Percentiles rank a stretch among this genome's conserved stretches.
phyloP scores from a whole-genome alignment of 2,113 vertebrate genomes.

The Lontra canadensis region DNA sequence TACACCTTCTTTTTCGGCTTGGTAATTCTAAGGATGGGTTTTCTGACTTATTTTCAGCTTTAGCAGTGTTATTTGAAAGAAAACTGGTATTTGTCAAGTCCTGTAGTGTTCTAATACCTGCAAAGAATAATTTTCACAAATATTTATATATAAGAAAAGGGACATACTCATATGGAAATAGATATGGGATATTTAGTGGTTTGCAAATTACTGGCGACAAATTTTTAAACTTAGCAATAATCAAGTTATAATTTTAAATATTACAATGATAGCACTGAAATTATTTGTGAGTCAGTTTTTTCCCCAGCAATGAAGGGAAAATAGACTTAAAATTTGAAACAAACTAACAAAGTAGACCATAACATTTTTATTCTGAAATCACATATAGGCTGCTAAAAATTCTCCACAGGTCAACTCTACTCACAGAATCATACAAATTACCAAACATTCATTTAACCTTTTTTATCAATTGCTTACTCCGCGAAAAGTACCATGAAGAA shows the following conservation, averaged over 20 bases:
- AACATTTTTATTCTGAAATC: slow-evolving; percentile 35
- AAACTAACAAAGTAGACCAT: background rate
- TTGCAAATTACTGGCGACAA: background rate
- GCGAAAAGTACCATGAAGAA: background rate
- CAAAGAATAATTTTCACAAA: slow-evolving; percentile 64
- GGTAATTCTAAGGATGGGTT: slow-evolving; percentile 27
- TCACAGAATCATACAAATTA: background rate
- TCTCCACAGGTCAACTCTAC: background rate
- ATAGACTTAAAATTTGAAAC: slow-evolving; percentile 16
- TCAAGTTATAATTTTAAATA: slow-evolving; percentile 12
- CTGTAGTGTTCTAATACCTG: slow-evolving; percentile 79
- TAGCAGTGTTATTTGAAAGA: slow-evolving; percentile 8
- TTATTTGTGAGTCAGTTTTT: slow-evolving; percentile 14
- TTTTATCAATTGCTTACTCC: background rate
- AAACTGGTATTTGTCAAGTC: slow-evolving; percentile 80
- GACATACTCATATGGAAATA: background rate
- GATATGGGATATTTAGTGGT: background rate
- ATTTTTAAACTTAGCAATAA: slow-evolving; percentile 38
- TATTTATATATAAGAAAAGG: background rate
- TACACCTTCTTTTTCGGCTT: slow-evolving; percentile 64
- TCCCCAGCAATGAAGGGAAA: background rate
- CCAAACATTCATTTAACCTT: background rate
- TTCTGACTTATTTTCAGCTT: slow-evolving; percentile 55
- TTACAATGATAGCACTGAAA: background rate
- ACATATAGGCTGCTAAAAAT: background rate